phyloP scores from a whole-genome alignment of 2,888 invertebrate species.

The Drosophila colorata region DNA sequence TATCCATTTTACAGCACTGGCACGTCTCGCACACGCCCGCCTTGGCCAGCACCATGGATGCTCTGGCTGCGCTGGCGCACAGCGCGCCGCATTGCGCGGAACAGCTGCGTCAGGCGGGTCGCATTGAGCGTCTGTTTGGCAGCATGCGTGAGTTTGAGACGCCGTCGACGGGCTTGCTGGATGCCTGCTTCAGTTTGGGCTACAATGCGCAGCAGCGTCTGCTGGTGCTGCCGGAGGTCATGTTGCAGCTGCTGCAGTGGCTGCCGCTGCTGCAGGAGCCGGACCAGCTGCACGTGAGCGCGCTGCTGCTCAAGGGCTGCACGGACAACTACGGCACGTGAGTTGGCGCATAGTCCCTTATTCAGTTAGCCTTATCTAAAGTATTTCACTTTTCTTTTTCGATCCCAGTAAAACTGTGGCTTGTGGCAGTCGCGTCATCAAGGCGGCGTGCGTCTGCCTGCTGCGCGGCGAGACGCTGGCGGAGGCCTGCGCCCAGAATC shows the following conservation, averaged over 20 bases:
- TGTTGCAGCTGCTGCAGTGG: conserved; percentile 86
- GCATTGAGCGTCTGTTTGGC: conserved; percentile 80
- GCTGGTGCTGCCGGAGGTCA: conserved; percentile 85
- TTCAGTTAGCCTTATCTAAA: too few relatives aligned
- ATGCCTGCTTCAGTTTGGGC: conserved; percentile 86
- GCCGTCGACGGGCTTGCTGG: conserved; percentile 85
- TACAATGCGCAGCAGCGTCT: conserved; percentile 78
- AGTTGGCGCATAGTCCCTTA: conserved; percentile 20
- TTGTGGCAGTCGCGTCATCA: conserved; percentile 86
- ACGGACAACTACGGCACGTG: conserved; percentile 85
- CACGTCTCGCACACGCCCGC: conserved; percentile 79
- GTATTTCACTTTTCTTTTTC: conserved; percentile 9
- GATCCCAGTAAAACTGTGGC: conserved; percentile 86
- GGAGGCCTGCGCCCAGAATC: conserved; percentile 85
- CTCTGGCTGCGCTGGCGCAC: conserved; percentile 78
- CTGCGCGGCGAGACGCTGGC: conserved; percentile 84
- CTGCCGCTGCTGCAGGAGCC: conserved; percentile 85
- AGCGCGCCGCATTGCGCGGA: conserved; percentile 70
- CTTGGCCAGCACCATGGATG: conserved; percentile 79
- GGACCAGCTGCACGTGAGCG: conserved; percentile 85
- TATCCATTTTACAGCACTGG: conserved; percentile 71
- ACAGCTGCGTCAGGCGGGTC: conserved; percentile 72
- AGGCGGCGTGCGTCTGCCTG: conserved; percentile 85
- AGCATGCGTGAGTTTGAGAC: conserved; percentile 84
- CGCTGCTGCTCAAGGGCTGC: conserved; percentile 85